Percentiles rank a stretch among this genome's conserved stretches.
Conservation (phyloP, 2,888 invertebrate genomes). For the Drosophila nr. perissopoda region DNA sequence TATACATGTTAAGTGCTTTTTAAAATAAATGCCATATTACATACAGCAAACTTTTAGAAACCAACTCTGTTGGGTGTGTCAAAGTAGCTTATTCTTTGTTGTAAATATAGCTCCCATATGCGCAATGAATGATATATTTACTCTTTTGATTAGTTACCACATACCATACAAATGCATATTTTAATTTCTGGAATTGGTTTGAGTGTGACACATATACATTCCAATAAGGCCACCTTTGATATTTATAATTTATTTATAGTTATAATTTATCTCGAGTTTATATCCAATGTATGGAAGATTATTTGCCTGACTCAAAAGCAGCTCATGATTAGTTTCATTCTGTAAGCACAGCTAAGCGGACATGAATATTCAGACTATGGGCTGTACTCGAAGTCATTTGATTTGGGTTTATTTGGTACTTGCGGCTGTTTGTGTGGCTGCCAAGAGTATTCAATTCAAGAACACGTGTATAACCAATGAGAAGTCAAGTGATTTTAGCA, state of each 20-base stretch:
- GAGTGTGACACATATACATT: neutral
- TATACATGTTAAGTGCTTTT: no score
- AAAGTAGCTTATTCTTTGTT: neutral
- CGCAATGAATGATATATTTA: neutral
- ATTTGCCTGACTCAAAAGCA: neutral
- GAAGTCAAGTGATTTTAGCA: neutral
- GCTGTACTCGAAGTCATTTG: neutral
- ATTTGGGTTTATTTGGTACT: neutral
- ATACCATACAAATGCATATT: neutral
- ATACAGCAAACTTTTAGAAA: no score
- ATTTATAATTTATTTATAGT: neutral
- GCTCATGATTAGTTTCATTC: constrained; percentile 15
- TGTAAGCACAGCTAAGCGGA: neutral
- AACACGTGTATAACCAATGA: neutral
- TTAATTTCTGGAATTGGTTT: neutral
- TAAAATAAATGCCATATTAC: no score
- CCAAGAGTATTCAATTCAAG: no score
- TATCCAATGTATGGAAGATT: neutral
- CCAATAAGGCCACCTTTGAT: neutral
- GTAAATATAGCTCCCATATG: fast-evolving
- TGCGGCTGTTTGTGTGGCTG: neutral
- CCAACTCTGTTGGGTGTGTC: neutral
- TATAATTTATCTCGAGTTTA: neutral
- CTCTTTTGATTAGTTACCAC: fast-evolving
- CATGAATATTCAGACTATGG: constrained; percentile 1